These are phyloP conservation scores for Noctua janthina DNA, from an alignment of 2,888 invertebrate species.

Conservation along the genomic window DNA sequence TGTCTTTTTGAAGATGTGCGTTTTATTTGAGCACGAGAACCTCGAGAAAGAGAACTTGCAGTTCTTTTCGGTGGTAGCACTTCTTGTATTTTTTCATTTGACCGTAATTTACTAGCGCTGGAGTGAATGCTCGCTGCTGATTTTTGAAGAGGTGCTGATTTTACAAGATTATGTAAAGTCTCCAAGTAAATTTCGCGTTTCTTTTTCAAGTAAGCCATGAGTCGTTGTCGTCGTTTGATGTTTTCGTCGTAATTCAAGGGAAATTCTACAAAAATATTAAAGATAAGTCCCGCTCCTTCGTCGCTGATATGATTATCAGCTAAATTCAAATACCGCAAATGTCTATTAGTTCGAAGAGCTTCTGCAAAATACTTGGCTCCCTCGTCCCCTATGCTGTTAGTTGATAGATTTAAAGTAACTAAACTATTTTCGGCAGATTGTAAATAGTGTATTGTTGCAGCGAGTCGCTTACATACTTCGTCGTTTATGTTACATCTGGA, in stretches of 20 bases:
- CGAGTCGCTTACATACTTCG: slow-evolving; percentile 71
- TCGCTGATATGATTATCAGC: slow-evolving; percentile 77
- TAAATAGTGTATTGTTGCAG: slow-evolving; percentile 68
- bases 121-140: slow-evolving; percentile 36
- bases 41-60: slow-evolving; percentile 7
- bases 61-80: slow-evolving; percentile 36
- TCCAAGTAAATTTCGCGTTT: slow-evolving; percentile 53
- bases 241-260: slow-evolving; percentile 74
- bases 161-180: slow-evolving; percentile 52
- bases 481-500: slow-evolving; percentile 77
- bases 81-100: slow-evolving; percentile 11
- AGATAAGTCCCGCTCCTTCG: slow-evolving; percentile 72
- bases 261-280: slow-evolving; percentile 74
- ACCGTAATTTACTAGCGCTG: neutral
- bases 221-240: slow-evolving; percentile 62
- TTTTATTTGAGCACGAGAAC: neutral
- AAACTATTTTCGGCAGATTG: slow-evolving; percentile 71
- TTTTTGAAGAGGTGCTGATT: slow-evolving; percentile 47
- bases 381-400: slow-evolving; percentile 77
- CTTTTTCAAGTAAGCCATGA: slow-evolving; percentile 62
- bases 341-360: slow-evolving; percentile 78
- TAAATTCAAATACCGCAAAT: slow-evolving; percentile 80
- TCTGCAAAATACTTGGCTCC: slow-evolving; percentile 76
- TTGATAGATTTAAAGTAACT: slow-evolving; percentile 76
- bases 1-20: slow-evolving; percentile 11